Percentiles rank a stretch among this genome's conserved stretches.
Conservation (phyloP, 2,113 vertebrate species). For the Erythrolamprus reginae region DNA sequence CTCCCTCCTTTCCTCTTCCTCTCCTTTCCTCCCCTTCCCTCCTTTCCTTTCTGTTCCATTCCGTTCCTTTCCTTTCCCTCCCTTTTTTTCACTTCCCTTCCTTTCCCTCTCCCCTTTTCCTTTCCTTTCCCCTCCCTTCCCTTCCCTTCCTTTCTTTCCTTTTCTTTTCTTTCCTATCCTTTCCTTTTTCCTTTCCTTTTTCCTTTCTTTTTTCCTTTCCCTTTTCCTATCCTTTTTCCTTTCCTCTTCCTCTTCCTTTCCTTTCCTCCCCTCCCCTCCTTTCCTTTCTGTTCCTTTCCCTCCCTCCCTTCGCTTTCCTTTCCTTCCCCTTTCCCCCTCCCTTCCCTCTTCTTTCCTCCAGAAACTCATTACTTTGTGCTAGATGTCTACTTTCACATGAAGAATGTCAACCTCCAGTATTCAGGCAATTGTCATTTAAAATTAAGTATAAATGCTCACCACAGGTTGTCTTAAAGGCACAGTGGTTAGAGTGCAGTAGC, state of each 20-base stretch:
- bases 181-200: too few relatives aligned
- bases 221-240: background rate
- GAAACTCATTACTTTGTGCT: constrained; percentile 31
- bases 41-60: background rate
- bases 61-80: too few relatives aligned
- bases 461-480: background rate
- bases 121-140: background rate
- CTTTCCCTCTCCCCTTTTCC: background rate
- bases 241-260: constrained; percentile 1
- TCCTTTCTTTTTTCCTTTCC: too few relatives aligned
- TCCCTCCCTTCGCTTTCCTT: constrained; percentile 14
- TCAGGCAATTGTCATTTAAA: too few relatives aligned
- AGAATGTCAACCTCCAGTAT: too few relatives aligned
- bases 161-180: too few relatives aligned
- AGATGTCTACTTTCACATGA: constrained; percentile 19
- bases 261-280: too few relatives aligned
- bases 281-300: too few relatives aligned
- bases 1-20: too few relatives aligned
- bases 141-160: background rate
- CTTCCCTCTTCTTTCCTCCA: background rate
- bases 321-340: too few relatives aligned
- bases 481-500: too few relatives aligned
- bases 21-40: constrained; percentile 1
- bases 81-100: too few relatives aligned
- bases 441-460: background rate